Evolutionary conservation across 2,888 invertebrate genomes (phyloP), one percentile per base, ranked within the genome.

Genomic region (Xestia xanthographa): DNA sequence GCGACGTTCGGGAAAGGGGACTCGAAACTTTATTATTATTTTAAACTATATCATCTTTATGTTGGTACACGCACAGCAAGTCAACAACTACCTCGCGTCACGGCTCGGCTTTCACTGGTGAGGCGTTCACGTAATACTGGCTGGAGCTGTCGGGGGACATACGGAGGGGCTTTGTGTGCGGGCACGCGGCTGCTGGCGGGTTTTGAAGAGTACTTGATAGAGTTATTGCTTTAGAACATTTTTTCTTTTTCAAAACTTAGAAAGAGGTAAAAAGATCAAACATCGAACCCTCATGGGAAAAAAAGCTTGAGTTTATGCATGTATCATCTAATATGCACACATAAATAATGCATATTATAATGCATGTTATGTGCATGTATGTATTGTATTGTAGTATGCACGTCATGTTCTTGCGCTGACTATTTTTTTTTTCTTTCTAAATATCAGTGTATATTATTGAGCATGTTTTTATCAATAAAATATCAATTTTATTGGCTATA

Each of bases 71-170:
- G 63, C 76, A 81, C 74, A 85, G 20, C 29, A 20, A 60, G 20
- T 34, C 60, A 34, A 86, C 86, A 89, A 90, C 88, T 68, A 89
- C 78, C 87, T 86, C 84, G 87, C 87, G 76, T 87, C 83, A 82
- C 86, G 88, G 89, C 84, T 78, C 80, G 91, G 91, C 95, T 95
- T 94, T 95, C 95, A 95, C 95, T 95, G 91, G 68, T 58, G 67
- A 20, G n/a, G 26, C 45, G 77, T 66, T 87, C 90, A 92, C 93
- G 92, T 93, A 93, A 93, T 86, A 85, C 58, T 45, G 79, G 72
- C 89, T 89, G 92, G 90, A 92, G 92, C 88, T 79, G 34, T 41
- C 53, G 50, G 86, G 62, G 82, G 85, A 92, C 92, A 92, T 71
- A 94, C 92, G 90, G 80, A n/a, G 0, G 2, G 3, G 9, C 41